Evolutionary conservation across 2,888 invertebrate species (phyloP).

Genomic region (Cerceris rybyensis): DNA sequence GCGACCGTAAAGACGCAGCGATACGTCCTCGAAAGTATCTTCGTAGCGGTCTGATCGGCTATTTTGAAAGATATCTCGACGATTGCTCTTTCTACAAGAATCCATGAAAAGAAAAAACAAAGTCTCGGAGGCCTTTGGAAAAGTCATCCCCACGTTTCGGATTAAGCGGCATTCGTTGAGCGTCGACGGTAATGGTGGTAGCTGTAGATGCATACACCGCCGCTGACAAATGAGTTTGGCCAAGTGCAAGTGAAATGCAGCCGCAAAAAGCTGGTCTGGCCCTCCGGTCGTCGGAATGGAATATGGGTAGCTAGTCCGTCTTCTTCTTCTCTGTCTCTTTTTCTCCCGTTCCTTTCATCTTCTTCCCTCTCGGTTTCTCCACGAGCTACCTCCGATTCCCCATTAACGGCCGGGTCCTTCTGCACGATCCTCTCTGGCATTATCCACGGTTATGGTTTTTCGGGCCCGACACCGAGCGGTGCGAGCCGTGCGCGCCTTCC

Average conservation of each 20-base stretch:
- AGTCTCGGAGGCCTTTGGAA: conserved; percentile 11
- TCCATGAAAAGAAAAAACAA: conserved; percentile 8
- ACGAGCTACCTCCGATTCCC: conserved; percentile 47
- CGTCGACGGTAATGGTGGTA: background rate
- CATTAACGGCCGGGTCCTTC: conserved; percentile 54
- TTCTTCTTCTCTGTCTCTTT: conserved; percentile 28
- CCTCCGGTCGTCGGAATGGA: conserved; percentile 49
- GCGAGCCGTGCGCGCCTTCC: conserved; percentile 7
- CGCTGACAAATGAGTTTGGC: conserved; percentile 61
- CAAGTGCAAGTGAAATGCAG: conserved; percentile 61
- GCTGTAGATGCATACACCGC: conserved; percentile 30
- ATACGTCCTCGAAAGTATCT: conserved; percentile 43
- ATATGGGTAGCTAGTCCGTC: conserved; percentile 51
- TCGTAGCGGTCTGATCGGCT: conserved; percentile 22
- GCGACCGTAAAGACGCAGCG: background rate
- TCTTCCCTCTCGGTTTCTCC: conserved; percentile 34
- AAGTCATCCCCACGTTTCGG: conserved; percentile 5
- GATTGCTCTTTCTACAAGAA: background rate
- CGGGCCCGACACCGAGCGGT: conserved; percentile 18
- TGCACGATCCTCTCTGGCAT: conserved; percentile 54
- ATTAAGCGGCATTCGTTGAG: conserved; percentile 10
- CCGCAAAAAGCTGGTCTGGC: conserved; percentile 50
- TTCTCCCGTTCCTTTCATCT: conserved; percentile 17
- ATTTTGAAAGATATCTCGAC: background rate
- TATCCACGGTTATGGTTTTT: conserved; percentile 61